Base-by-base conservation (phyloP, 2,113 vertebrate species). In the Motacilla alba region DNA sequence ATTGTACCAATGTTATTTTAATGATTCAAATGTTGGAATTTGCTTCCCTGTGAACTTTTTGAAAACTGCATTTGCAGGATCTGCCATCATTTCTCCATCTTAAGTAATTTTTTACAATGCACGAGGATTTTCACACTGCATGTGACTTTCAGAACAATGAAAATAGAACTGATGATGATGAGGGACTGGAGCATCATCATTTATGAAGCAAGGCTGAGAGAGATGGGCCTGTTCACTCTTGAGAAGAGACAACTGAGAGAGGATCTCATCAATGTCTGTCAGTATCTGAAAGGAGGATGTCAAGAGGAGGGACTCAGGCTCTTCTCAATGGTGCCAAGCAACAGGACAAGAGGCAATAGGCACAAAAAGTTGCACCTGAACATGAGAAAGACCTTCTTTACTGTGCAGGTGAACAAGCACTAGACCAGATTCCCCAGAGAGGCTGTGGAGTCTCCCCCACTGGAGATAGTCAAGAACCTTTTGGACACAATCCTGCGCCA, bases 341-440 rank as follows among this genome's bases (percentile, higher is more conserved):
- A 28, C 1, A 56, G 49, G 19, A 11, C 18, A 56, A 63, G n/a
- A 47, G 28, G 6, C 24, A 85, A n/a, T 2, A 6, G 23, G 19
- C 15, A 55, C 13, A 39, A 35, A 8, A 62, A 31, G 33, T 31
- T 73, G 39, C 27, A 56, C 28, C 15, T 56, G 28, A 39, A 56
- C 12, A n/a, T 10, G 5, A 55, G 18, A 22, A 74, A 74, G 28
- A 64, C 19, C n/a, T 47, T 53, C 27, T 39, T 47, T 64, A 19
- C 23, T 47, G 28, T 13, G 30, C 23, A 47, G 23, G 20, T 66
- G 23, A 46, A 13, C 0, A 0, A 39, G n/a, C 18, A 55, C 39
- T 55, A 30, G 33, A 73, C 12, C 14, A 63, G 27, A 63, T 13
- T 52, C 5, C 18, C 22, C 41, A 73, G n/a, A 64, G 59, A 47